A percentile compares a stretch with the other conserved stretches of the same genome.
Evolutionary conservation across 2,797 vertebrate species (phyloP).

Genomic region (Arrhamphus sclerolepis): DNA sequence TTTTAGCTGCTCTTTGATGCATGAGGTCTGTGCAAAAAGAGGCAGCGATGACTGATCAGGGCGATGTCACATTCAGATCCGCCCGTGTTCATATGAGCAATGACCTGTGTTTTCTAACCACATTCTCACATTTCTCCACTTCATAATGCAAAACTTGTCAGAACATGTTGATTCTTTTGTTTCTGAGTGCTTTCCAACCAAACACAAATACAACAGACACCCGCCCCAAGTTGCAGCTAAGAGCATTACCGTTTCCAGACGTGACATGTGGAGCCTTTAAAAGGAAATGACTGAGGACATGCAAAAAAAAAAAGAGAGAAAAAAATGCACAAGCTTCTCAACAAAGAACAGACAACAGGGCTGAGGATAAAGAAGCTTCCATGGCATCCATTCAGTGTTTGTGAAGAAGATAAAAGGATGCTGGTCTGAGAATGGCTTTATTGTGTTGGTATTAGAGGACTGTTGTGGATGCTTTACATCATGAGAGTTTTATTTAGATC

Average conservation of each 20-base stretch:
- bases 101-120: conserved; percentile 36
- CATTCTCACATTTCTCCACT: conserved; percentile 63
- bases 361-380: conserved; percentile 39
- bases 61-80: conserved; percentile 36
- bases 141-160: conserved; percentile 56
- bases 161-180: conserved; percentile 63
- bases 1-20: conserved; percentile 43
- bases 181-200: conserved; percentile 38
- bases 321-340: conserved; percentile 41
- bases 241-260: conserved; percentile 58
- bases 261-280: conserved; percentile 57
- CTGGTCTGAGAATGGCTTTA: conserved; percentile 17
- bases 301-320: not conserved
- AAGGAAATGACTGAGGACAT: conserved; percentile 42
- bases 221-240: conserved; percentile 57
- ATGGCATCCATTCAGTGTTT: conserved; percentile 25
- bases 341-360: conserved; percentile 33
- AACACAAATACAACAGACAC: conserved; percentile 44
- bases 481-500: conserved; percentile 7
- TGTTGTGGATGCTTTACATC: not conserved
- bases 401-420: conserved; percentile 33
- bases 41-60: conserved; percentile 48
- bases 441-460: conserved; percentile 18
- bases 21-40: conserved; percentile 37
- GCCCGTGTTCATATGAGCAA: conserved; percentile 54